Percentiles rank a stretch among this genome's conserved stretches.
Evolutionary conservation across 2,888 invertebrate species (phyloP).

Genomic region (Acronicta alni): DNA sequence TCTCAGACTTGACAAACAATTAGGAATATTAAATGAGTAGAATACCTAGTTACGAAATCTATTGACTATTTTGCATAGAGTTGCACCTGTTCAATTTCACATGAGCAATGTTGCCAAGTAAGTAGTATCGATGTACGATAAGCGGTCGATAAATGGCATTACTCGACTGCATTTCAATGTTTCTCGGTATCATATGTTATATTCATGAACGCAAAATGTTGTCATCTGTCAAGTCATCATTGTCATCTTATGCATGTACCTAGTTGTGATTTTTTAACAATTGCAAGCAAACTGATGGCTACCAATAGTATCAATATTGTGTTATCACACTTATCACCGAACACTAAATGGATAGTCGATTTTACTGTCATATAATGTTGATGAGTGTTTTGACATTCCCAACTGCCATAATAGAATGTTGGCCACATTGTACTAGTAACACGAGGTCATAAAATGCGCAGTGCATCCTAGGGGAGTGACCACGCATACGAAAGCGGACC

Average conservation of each 20-base stretch:
- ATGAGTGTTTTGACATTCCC: constrained; percentile 17
- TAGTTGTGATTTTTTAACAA: constrained; percentile 36
- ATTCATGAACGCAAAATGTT: constrained; percentile 49
- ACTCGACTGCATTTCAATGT: constrained; percentile 44
- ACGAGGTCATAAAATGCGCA: constrained; percentile 55
- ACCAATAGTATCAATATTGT: constrained; percentile 5
- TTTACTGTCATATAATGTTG: too few relatives aligned
- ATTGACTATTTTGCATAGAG: constrained; percentile 9
- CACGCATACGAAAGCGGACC: constrained; percentile 68
- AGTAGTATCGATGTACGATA: constrained; percentile 41
- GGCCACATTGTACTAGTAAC: constrained; percentile 16
- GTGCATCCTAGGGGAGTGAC: constrained; percentile 58
- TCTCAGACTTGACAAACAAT: not conserved
- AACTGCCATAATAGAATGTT: constrained; percentile 14
- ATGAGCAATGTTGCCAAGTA: constrained; percentile 51
- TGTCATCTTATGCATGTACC: constrained; percentile 49
- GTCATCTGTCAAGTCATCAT: too few relatives aligned
- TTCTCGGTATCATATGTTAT: constrained; percentile 43
- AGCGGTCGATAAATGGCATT: constrained; percentile 31
- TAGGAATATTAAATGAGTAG: constrained; percentile 10
- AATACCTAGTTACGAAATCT: not conserved
- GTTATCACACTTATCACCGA: too few relatives aligned
- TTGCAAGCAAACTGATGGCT: constrained; percentile 8
- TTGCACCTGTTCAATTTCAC: constrained; percentile 48
- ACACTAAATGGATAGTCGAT: too few relatives aligned